Evolutionary conservation across 2,113 vertebrate genomes (phyloP), one percentile per base, ranked within the genome.

Genomic region (Pomatostomus ruficeps): DNA sequence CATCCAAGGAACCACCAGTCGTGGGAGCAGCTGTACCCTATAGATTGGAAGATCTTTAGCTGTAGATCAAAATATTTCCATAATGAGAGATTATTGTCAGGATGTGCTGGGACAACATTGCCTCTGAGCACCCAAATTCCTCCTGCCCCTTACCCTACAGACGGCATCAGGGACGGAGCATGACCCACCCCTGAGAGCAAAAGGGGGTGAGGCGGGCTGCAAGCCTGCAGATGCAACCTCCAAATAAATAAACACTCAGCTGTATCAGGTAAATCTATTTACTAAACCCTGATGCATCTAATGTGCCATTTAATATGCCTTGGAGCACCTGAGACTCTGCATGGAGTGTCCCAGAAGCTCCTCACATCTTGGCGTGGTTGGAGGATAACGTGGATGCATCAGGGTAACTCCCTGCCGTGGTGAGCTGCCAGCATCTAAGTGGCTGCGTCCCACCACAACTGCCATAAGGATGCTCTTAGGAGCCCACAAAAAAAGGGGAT

Each of bases 91-190:
- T 65, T 93, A 78, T 84, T 71, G 17, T 71, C 36, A 45, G 58
- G 57, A 14, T 63, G 51, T 24, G 7, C 45, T 63, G 51, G 28
- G 51, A 76, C 28, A 73, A 51, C 22, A 5, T 26, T 63, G 29
- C n/a, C 40, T 29, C 2, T 4, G 20, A 2, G 1, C n/a, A 55
- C 18, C 22, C 48, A 67, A 84, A 73, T 83, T 63, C 43, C 31
- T 74, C n/a, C 24, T 10, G 6, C 4, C 40, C 23, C n/a, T 63
- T 14, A 26, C 46, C 42, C 55, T 36, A 6, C 17, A 76, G 24
- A 24, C 35, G 48, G 11, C 0, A 0, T 21, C 51, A 29, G 18
- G 11, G 33, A 54, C 0, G 0, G 48, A 63, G 14, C 2, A 0
- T 19, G 40, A 77, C 26, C 25, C 65, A 48, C 24, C 17, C 40